Evolutionary conservation across 2,113 vertebrate genomes (phyloP).

Genomic region (Zosterops lateralis): DNA sequence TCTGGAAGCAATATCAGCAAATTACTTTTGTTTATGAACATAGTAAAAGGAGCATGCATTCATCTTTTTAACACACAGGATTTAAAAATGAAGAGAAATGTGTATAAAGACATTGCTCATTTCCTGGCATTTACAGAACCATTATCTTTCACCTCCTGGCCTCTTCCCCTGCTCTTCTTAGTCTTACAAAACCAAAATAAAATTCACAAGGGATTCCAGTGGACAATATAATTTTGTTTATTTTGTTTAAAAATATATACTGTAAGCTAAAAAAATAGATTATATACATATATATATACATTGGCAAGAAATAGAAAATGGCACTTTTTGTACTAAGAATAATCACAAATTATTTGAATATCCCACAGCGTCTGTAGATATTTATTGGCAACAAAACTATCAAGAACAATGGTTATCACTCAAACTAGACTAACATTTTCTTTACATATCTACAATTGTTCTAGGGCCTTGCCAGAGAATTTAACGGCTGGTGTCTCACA

Average conservation of each 20-base stretch:
- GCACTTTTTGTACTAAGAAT: neutral
- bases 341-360: neutral
- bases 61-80: neutral
- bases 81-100: neutral
- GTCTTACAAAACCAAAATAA: neutral
- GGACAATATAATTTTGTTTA: neutral
- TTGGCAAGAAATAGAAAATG: slow-evolving; percentile 19
- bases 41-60: neutral
- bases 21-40: neutral
- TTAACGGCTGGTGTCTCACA: neutral
- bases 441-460: neutral
- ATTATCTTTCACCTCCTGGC: neutral
- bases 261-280: slow-evolving; percentile 25
- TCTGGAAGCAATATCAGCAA: neutral
- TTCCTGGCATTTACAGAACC: neutral
- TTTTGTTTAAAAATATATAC: slow-evolving; percentile 61
- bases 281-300: neutral
- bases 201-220: neutral
- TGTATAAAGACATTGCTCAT: neutral
- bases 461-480: neutral
- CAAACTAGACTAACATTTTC: neutral
- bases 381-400: neutral
- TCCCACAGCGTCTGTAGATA: neutral
- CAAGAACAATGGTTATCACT: neutral
- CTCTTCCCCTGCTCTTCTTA: neutral